Evolutionary conservation across 2,888 invertebrate species (phyloP), one percentile per base, ranked within the genome.

Genomic region (Idaea dimidiata): DNA sequence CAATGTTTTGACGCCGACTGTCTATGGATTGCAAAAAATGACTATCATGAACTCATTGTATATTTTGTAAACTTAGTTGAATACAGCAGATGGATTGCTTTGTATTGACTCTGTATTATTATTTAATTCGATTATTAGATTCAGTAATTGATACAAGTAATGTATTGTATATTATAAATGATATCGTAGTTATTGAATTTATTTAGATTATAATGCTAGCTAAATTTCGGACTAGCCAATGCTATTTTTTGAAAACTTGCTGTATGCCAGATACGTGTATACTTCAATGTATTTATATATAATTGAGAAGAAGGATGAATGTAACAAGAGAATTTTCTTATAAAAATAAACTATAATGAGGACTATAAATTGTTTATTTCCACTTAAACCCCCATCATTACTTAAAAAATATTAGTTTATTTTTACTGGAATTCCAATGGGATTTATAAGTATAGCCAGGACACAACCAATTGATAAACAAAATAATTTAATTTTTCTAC

Each of bases 271-370:
- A 79, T 77, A 82, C 80, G 81, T 85, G 86, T 81, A 82, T 78
- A 83, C 81, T 81, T 82, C 71, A 79, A 83, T 88, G 88, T 91
- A 91, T 91, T 91, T 91, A 91, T 89, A 87, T 88, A 87, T 85
- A 89, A 73, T 79, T 78, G 81, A 83, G 87, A 80, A 75, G 90
- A 88, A 62, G 91, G 75, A 90, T 89, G 90, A 83, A 86, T 80
- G 91, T 80, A 80, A 80, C 88, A 86, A 89, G 89, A 89, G 86
- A 88, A 89, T 91, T 91, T 91, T 92, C 91, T 87, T 91, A 92
- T 90, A 87, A 88, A 91, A 87, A 89, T 89, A 91, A 91, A 88
- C 76, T 91, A 89, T 90, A n/a, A 89, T 85, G 91, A 92, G 80
- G 84, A 89, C 86, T 68, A 67, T 16, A 76, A 62, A 43, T 10